Percentiles rank a stretch among this genome's conserved stretches.
phyloP scores from a whole-genome alignment of 2,113 vertebrate species.

The Paracanthobrama guichenoti region DNA sequence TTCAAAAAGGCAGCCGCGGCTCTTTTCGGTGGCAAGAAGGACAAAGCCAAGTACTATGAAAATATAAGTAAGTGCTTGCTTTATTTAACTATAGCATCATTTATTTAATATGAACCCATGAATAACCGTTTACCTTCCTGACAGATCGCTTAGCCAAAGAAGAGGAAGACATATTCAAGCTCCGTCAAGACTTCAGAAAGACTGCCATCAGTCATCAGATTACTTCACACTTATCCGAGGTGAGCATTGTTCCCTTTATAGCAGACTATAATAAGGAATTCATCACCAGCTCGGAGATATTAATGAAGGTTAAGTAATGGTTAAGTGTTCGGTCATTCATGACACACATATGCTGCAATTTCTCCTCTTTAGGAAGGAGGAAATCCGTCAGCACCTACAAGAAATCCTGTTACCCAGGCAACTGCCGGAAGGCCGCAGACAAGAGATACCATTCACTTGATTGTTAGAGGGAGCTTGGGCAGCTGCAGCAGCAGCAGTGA shows the following conservation, averaged over 20 bases:
- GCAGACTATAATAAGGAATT: constrained; percentile 54
- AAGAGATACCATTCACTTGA: constrained; percentile 91
- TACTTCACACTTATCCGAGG: constrained; percentile 84
- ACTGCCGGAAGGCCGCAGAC: constrained; percentile 82
- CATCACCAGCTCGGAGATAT: constrained; percentile 32
- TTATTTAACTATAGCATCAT: background rate
- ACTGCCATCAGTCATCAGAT: constrained; percentile 87
- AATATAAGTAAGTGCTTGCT: constrained; percentile 85
- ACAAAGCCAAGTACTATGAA: constrained; percentile 96
- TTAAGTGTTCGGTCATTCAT: constrained; percentile 45
- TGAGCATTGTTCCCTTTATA: constrained; percentile 65
- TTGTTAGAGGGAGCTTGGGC: constrained; percentile 94
- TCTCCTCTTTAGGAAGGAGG: constrained; percentile 82
- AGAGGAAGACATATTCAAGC: constrained; percentile 96
- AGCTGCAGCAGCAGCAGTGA: constrained; percentile 98
- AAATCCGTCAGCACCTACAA: constrained; percentile 76
- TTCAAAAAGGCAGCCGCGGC: constrained; percentile 98
- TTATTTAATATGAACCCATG: background rate
- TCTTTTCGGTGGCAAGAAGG: constrained; percentile 93
- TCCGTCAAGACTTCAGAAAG: constrained; percentile 91
- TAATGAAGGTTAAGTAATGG: constrained; percentile 48
- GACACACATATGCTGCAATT: constrained; percentile 55
- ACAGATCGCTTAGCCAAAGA: constrained; percentile 90
- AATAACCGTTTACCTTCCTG: constrained; percentile 21
- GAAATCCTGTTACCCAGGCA: constrained; percentile 76